A percentile compares a stretch with the other conserved stretches of the same genome.
Conservation (phyloP, 2,888 invertebrate genomes). For the Trichopoda pennipes region DNA sequence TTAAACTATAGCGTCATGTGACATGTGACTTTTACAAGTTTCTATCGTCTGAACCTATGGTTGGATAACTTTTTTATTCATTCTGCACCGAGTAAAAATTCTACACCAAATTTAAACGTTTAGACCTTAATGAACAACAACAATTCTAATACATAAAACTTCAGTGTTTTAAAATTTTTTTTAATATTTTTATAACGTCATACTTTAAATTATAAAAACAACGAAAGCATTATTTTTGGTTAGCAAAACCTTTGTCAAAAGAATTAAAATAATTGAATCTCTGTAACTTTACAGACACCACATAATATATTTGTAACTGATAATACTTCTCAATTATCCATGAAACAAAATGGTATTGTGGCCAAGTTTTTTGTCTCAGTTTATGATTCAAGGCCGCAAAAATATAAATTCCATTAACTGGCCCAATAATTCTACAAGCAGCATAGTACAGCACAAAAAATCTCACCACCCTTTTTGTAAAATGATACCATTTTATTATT, state of each 20-base stretch:
- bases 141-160: too few species aligned
- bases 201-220: background rate
- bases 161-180: background rate
- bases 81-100: too few species aligned
- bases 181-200: background rate
- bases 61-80: too few species aligned
- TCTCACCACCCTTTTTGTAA: constrained; percentile 40
- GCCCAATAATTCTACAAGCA: constrained; percentile 16
- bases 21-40: too few species aligned
- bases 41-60: too few species aligned
- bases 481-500: constrained; percentile 2
- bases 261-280: constrained; percentile 49
- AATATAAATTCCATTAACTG: constrained; percentile 57
- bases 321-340: background rate
- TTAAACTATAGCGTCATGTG: too few species aligned
- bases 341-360: background rate
- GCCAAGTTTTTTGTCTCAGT: constrained; percentile 21
- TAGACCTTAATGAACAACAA: too few species aligned
- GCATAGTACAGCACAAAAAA: constrained; percentile 29
- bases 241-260: constrained; percentile 17
- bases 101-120: too few species aligned
- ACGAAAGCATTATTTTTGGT: background rate
- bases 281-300: constrained; percentile 44
- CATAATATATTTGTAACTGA: background rate
- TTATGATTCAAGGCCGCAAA: constrained; percentile 62